Evolutionary conservation across 2,113 vertebrate species (phyloP), one percentile per base, ranked within the genome.

Genomic region (Hippocampus mohnikei): DNA sequence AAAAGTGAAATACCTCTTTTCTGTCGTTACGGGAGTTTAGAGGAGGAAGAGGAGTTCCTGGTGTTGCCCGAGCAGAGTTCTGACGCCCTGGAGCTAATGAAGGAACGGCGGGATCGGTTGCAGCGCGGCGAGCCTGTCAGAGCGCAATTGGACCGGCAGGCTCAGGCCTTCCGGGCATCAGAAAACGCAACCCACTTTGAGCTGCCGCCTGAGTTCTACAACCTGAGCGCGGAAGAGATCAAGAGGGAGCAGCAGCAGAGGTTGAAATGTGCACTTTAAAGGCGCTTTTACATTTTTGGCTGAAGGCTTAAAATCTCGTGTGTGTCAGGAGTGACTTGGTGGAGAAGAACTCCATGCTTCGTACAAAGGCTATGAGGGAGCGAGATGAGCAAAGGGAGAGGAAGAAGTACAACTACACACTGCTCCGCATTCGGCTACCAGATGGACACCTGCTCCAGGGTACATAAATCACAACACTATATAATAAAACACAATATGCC

Each of bases 331-430:
- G 91, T 0, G 96, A 98, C 11, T 80, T 92, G 0, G 89, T 96
- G 83, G 96, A 98, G 71, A 94, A 94, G 85, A 94, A 93, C 2
- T 80, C 93, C 0, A 90, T 94, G 92, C 91, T 99, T 75, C 89
- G 95, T 63, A 99, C 97, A 0, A 96, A 95, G 80, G 97, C 93
- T 66, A 99, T 97, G 96, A 88, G 96, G 42, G 96, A 98, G 82
- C 93, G 87, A 33, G 96, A 98, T 6, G 96, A 96, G 71, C 95
- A 96, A 62, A 88, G 94, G 67, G 95, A 97, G 82, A 88, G 93
- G 81, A 91, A 90, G 73, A 98, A 93, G 65, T 96, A 99, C 90
- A 95, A 91, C 70, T 98, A 97, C 74, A 92, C 95, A 0, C 90
- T 98, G 69, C 65, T 98, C 21, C 93, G 96, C 10, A 80, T 98